phyloP scores from a whole-genome alignment of 2,113 vertebrate genomes.

The Octodon degus region DNA sequence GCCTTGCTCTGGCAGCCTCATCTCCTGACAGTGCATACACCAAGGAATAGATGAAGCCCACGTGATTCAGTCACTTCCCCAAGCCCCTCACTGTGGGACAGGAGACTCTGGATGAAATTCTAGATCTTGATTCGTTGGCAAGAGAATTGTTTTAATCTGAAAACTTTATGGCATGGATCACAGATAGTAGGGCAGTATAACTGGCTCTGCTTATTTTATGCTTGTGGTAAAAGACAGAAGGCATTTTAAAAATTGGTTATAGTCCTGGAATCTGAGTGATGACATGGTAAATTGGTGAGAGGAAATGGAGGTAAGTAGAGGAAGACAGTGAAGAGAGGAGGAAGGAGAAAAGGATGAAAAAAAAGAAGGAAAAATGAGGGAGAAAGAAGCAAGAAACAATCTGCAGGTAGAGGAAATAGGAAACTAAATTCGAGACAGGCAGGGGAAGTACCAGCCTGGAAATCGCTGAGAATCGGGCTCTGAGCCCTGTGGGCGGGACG shows the following conservation, averaged over 20 bases:
- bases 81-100: neutral
- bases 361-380: neutral
- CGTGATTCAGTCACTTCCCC: neutral
- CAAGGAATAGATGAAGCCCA: neutral
- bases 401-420: neutral
- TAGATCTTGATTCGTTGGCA: neutral
- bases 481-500: neutral
- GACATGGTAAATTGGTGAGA: neutral
- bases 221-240: neutral
- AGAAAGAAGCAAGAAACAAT: neutral
- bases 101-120: neutral
- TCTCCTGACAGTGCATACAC: no score
- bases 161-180: rapidly evolving
- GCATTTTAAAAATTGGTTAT: neutral
- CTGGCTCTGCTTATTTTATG: neutral
- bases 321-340: rapidly evolving
- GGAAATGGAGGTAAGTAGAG: no score
- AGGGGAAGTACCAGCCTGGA: neutral
- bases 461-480: neutral
- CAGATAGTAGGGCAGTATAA: neutral
- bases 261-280: neutral
- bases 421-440: neutral
- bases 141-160: neutral
- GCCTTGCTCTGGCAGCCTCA: neutral
- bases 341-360: neutral